Base-by-base conservation (phyloP, 2,888 invertebrate species). In the Caenorhabditis sinica region DNA sequence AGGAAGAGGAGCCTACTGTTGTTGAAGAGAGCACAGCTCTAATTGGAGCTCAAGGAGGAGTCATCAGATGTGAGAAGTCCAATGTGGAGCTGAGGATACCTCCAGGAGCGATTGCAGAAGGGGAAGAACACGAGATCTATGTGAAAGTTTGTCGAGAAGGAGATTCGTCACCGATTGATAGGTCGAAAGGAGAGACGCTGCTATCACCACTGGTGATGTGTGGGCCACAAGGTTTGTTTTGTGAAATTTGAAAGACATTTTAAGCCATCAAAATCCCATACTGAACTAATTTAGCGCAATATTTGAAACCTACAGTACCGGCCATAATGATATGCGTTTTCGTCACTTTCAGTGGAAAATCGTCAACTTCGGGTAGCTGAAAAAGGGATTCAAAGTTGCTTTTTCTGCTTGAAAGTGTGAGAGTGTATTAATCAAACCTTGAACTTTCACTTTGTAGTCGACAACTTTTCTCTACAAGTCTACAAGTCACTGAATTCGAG, bases 161-260 rank as follows among this genome's bases (percentile, higher is more conserved):
- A 58, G 93, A 94, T 85, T 94, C 94, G 85, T 96, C 96, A 88
- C 96, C 96, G 85, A 95, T 96, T 94, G 96, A 96, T 94, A 95
- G 96, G 94, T 96, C 96, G 94, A 96, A 96, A 95, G 96, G 97
- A 95, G 97, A 97, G 95, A 96, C 96, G 86, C 95, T 97, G 95
- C 95, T 97, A 91, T 96, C 96, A 92, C 97, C 97, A 83, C 95
- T 97, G 92, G 97, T 97, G 92, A 97, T 97, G 96, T 97, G 97
- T 94, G 97, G 97, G 85, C 97, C 97, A 30, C 96, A 96, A 94
- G 95, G 87, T 87, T 11, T 20, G 53, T 20, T 30, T 66, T 23
- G 15, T 15, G 45, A 43, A 43, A 20, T 25, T 56, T 56, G n/a
- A n/a, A n/a, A n/a, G n/a, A 33, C 33, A 33, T 33, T 33, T 33